Evolutionary conservation across 2,113 vertebrate species (phyloP).

Genomic region (Eira barbara): DNA sequence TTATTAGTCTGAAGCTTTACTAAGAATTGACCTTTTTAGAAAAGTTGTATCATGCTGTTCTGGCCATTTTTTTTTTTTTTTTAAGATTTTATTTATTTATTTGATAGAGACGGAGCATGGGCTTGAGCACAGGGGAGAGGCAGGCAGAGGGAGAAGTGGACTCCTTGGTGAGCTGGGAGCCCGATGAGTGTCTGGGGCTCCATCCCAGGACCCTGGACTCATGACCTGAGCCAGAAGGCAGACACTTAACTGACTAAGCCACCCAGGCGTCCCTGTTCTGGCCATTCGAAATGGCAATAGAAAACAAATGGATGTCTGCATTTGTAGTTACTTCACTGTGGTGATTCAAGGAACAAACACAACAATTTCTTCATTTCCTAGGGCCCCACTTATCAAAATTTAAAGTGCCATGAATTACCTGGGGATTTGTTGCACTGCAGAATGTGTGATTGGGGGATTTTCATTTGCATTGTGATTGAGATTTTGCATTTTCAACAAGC

Average conservation of each 20-base stretch:
- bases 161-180: no score
- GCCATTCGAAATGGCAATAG: not conserved
- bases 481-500: not conserved
- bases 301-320: not conserved
- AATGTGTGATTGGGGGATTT: not conserved
- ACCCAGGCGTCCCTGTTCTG: no score
- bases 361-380: not conserved
- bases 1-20: not conserved
- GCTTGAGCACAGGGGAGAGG: no score
- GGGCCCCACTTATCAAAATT: not conserved
- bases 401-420: not conserved
- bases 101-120: no score
- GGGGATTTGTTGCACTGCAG: not conserved
- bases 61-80: no score
- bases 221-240: no score
- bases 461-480: not conserved
- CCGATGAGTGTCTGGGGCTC: no score
- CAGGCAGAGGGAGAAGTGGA: no score
- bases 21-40: not conserved
- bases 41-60: not conserved
- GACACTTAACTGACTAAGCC: no score
- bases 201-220: no score
- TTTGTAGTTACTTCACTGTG: not conserved
- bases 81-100: no score
- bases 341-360: not conserved